Evolutionary conservation across 53 echinoderm and acorn worm species (phyloP), one percentile per base, ranked within the genome.

Genomic region (Echinarachnius parma): DNA sequence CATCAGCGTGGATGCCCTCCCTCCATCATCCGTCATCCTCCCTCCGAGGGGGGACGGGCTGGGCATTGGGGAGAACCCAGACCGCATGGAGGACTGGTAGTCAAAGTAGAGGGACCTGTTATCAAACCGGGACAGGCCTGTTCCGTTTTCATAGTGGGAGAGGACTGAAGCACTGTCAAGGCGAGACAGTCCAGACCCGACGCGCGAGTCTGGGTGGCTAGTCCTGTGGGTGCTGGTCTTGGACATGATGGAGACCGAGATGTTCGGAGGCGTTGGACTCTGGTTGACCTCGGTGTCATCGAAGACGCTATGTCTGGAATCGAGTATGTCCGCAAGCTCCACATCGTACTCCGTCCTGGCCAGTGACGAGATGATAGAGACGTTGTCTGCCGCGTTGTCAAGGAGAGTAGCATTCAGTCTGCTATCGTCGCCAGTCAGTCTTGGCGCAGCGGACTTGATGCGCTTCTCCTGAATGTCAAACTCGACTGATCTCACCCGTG

Each of bases 381-480:
- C 29, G 20, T 50, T 19, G 20, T 50, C 14, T 7, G 45, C 45
- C 10, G 39, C 64, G 4, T 0, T 23, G 26, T 64, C 46, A 20
- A 61, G 22, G 8, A 27, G 28, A 16, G 50, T 8, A 50, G 57
- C 28, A 56, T 56, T 15, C 5, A 13, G 39, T 39, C 39, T 39
- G 21, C 10, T 21, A 16, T 45, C 18, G 31, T 31, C 19, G 26
- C 29, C 49, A 18, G 67, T 20, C 0, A 49, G 32, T 11, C 21
- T 48, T 0, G 81, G 48, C 26, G 49, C 62, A 8, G 81, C 81
- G 7, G 81, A 81, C 53, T 81, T 66, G 27, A 46, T 28, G 16
- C 81, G 67, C 21, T 31, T 28, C 9, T 33, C 28, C 11, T 24
- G 61, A 3, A 53, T n/a, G 28, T 47, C 48, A 18, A 48, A 48